Evolutionary conservation across 2,797 vertebrate genomes (phyloP), one percentile per base, ranked within the genome.

Genomic region (Pagetopsis macropterus): DNA sequence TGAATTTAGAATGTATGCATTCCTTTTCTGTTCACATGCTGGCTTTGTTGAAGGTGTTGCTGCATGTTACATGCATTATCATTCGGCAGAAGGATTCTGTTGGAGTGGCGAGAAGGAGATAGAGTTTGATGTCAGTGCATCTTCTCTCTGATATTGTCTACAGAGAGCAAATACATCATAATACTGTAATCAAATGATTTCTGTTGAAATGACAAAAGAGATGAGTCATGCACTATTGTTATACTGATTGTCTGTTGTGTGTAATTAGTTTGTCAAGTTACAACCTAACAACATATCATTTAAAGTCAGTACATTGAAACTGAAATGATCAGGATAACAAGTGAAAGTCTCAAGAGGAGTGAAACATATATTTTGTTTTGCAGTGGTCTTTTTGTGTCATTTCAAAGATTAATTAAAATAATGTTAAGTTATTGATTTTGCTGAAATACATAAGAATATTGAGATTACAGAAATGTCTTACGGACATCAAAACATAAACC

Each of bases 21-120:
- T 73, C n/a, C 19, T 56, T 17, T 61, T 87, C 76, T 63, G 65
- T 54, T 78, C 72, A 75, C 70, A 72, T 85, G 63, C 57, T 60
- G 3, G 70, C 62, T 72, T 67, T 72, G 65, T 75, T 62, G 27
- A 71, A 78, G 43, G 51, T 54, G 71, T 1, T 19, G 64, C 63
- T 77, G 59, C 44, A 72, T 17, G 37, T 80, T 62, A 50, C 33
- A 7, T 46, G 80, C 76, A 67, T 6, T 33, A 84, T 72, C 50
- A 46, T 68, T 70, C 49, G 82, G 69, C 70, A 84, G 73, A 76
- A 80, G 65, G 55, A 84, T 72, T 51, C 70, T 66, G 67, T 73
- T 80, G 61, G 58, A 67, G 51, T 10, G 8, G 11, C 0, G 19
- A 21, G 45, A 40, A 23, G 8, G 59, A 59, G 49, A 33, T 5